Conservation (phyloP, 2,888 invertebrate genomes). For the Epinotia brunnichana region DNA sequence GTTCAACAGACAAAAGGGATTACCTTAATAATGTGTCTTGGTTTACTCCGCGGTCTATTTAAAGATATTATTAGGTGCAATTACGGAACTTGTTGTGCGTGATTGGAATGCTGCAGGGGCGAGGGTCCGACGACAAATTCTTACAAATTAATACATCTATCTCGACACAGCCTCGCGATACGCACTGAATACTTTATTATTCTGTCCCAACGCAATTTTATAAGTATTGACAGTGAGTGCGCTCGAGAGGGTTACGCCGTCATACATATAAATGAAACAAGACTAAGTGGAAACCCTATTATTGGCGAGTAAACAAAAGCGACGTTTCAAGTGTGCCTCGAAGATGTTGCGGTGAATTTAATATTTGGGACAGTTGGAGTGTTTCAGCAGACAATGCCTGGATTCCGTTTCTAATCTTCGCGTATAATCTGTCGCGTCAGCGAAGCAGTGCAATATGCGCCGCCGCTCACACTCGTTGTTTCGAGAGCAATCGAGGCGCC, state of each 20-base stretch:
- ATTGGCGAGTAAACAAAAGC: conserved; percentile 40
- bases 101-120: conserved; percentile 77
- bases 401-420: conserved; percentile 76
- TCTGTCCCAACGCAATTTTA: conserved; percentile 63
- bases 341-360: conserved; percentile 44
- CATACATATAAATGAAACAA: conserved; percentile 44
- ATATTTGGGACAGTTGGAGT: conserved; percentile 49
- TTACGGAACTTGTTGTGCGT: conserved; percentile 82
- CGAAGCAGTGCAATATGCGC: conserved; percentile 71
- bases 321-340: conserved; percentile 32
- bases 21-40: conserved; percentile 40
- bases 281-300: conserved; percentile 23
- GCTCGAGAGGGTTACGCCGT: conserved; percentile 49
- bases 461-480: conserved; percentile 73
- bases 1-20: conserved; percentile 16
- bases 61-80: conserved; percentile 83
- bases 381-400: conserved; percentile 59
- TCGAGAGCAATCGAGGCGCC: conserved; percentile 84
- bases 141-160: conserved; percentile 84
- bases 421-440: conserved; percentile 77
- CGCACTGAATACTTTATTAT: conserved; percentile 79
- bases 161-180: conserved; percentile 72
- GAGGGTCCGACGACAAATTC: conserved; percentile 82
- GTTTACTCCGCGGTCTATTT: conserved; percentile 65
- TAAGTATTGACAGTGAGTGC: conserved; percentile 64